phyloP scores from a whole-genome alignment of 2,797 vertebrate genomes.

The Petrocephalus schoutedeni region DNA sequence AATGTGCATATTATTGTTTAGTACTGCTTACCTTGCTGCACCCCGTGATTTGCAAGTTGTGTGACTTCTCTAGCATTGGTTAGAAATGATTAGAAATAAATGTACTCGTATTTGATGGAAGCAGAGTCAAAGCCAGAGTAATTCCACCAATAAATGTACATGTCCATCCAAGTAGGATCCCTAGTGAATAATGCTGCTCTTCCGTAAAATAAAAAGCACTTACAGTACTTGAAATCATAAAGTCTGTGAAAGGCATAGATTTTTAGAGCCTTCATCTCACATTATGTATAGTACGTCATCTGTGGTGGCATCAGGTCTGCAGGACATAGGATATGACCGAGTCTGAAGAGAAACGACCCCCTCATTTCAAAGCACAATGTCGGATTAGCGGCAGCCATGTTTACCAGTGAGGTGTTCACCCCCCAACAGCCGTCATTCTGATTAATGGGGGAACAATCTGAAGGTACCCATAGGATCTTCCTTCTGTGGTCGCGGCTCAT shows the following conservation, averaged over 20 bases:
- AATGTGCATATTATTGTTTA: not conserved
- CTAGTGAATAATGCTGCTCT: not conserved
- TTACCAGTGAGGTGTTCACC: not conserved
- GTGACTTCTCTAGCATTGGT: not conserved
- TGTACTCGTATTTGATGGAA: not conserved
- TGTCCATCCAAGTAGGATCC: not conserved
- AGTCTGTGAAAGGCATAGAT: not conserved
- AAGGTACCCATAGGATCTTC: not conserved
- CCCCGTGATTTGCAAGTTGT: not conserved
- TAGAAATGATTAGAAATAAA: not conserved
- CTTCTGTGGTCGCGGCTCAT: not conserved
- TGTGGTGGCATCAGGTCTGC: no score
- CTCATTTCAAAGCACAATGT: not conserved
- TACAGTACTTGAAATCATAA: not conserved
- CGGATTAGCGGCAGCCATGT: not conserved
- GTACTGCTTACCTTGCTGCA: not conserved
- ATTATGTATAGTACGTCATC: no score
- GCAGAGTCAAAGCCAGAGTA: not conserved
- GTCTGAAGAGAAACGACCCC: no score
- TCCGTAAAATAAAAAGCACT: not conserved
- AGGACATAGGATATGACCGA: no score
- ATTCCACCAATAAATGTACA: not conserved
- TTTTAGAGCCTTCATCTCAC: not conserved
- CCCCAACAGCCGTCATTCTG: not conserved
- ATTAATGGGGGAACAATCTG: not conserved